Evolutionary conservation across 2,888 invertebrate genomes (phyloP).

Genomic region (Euplagia quadripunctaria): DNA sequence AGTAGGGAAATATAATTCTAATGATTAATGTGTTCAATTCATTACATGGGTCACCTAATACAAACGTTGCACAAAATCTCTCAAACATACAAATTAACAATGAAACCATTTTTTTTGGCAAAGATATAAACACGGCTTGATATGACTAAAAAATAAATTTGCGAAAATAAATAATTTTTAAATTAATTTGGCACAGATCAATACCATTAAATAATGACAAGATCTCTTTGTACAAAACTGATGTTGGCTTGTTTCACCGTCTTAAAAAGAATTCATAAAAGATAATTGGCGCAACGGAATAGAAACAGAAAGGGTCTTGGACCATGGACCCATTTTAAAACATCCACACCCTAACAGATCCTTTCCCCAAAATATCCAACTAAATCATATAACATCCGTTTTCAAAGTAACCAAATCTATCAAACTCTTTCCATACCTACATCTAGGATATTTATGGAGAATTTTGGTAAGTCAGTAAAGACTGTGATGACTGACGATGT

Average conservation of each 20-base stretch:
- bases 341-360: no score
- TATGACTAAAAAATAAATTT: slow-evolving; percentile 21
- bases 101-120: slow-evolving; percentile 17
- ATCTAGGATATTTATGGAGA: no score
- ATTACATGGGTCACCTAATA: slow-evolving; percentile 13
- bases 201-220: slow-evolving; percentile 35
- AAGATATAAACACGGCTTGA: background rate
- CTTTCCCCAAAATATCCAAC: no score
- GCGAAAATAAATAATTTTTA: slow-evolving; percentile 25
- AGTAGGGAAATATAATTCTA: slow-evolving; percentile 32
- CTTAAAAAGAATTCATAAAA: background rate
- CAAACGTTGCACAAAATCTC: slow-evolving; percentile 9
- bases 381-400: no score
- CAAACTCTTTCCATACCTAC: no score
- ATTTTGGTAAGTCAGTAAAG: no score
- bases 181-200: slow-evolving; percentile 58
- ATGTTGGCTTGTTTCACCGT: background rate
- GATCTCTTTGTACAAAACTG: background rate
- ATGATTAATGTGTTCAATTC: slow-evolving; percentile 15
- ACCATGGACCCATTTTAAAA: no score
- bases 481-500: no score
- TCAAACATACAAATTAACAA: slow-evolving; percentile 22
- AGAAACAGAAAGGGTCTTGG: no score
- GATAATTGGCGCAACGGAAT: no score
- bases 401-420: no score